Evolutionary conservation across 2,113 vertebrate genomes (phyloP), one percentile per base, ranked within the genome.

Genomic region (Xenotilapia leptura): DNA sequence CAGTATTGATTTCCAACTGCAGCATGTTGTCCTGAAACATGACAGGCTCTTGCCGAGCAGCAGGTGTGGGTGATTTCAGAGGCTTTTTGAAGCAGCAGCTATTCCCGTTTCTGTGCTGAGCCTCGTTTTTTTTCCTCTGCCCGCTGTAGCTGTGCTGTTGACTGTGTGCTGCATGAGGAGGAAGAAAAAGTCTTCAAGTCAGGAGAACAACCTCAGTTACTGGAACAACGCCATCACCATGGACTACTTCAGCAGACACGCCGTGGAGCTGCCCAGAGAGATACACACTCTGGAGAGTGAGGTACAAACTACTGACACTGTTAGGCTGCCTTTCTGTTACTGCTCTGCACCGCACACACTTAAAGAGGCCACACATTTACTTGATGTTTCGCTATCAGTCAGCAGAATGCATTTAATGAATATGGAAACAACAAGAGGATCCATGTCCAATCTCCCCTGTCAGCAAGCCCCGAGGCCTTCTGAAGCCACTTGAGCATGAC

Each of bases 151-250:
- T 17, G 98, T 99, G 90, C 90, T 99, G 90, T 93, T 99, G 96
- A 99, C 99, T 1, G 97, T 99, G 90, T 99, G 98, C 96, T 99
- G 98, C 93, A 98, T 99, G 98, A 96, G 96, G 93, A 97, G 97
- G 95, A 99, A 97, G 97, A 99, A 98, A 95, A 99, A 99, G 96
- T 96, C 98, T 0, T 96, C 98, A 55, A 98, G 97, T 94, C 98
- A 98, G 5, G 99, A 99, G 96, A 99, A 97, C 95, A 99, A 98
- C 93, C 96, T 99, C 96, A 99, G 99, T 96, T 99, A 99, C 92
- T 99, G 99, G 99, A 99, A 99, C 96, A 99, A 99, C 7, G 97
- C 98, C 92, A 99, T 99, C 95, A 99, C 99, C 91, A 99, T 99
- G 99, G 99, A 99, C 96, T 99, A 99, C 96, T 99, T 99, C 96